A percentile compares a stretch with the other conserved stretches of the same genome.
phyloP scores from a whole-genome alignment of 2,888 invertebrate species.

The Phengaris arion region DNA sequence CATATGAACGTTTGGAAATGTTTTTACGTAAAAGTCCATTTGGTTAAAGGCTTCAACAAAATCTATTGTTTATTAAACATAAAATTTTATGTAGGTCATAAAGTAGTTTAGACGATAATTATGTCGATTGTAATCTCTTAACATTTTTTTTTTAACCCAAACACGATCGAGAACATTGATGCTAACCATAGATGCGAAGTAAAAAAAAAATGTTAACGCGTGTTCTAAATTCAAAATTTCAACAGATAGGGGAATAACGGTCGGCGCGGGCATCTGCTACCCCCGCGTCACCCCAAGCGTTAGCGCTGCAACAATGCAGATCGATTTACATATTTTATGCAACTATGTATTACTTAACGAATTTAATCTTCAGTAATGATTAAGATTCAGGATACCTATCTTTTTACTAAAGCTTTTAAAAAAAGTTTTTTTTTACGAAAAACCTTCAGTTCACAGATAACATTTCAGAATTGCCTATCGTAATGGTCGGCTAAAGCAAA shows the following conservation, averaged over 20 bases:
- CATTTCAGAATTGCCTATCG: neutral
- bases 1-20: too few relatives aligned
- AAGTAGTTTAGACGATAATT: too few relatives aligned
- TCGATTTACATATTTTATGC: constrained; percentile 41
- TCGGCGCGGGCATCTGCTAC: constrained; percentile 67
- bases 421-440: too few relatives aligned
- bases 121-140: too few relatives aligned
- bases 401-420: too few relatives aligned
- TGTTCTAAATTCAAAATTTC: constrained; percentile 69
- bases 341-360: neutral
- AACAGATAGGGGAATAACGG: constrained; percentile 74
- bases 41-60: neutral
- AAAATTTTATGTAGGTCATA: too few relatives aligned
- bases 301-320: constrained; percentile 47
- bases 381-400: too few relatives aligned
- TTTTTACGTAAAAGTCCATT: neutral
- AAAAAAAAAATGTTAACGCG: constrained; percentile 73
- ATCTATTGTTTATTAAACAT: neutral
- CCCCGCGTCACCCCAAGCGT: constrained; percentile 51
- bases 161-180: constrained; percentile 35
- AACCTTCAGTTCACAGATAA: neutral
- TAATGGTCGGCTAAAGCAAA: neutral
- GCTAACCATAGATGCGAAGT: constrained; percentile 62
- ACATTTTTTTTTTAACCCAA: neutral
- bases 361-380: too few relatives aligned